Evolutionary conservation across 2,113 vertebrate genomes (phyloP).

Genomic region (Hepsetus odoe): DNA sequence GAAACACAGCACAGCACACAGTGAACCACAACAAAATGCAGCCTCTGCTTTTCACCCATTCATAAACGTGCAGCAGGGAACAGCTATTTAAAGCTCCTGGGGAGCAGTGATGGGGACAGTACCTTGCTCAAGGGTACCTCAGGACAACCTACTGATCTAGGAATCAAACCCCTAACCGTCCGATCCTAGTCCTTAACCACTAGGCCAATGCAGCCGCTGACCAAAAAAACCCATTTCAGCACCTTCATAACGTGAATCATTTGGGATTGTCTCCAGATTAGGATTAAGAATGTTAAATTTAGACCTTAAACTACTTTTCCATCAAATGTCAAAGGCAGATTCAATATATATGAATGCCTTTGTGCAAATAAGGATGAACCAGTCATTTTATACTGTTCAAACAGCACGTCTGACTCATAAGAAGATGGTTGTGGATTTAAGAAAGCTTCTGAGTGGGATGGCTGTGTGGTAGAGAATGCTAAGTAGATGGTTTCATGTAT

Average conservation of each 20-base stretch:
- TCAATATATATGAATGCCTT: not conserved
- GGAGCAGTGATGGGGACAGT: too few relatives aligned
- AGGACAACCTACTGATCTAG: too few relatives aligned
- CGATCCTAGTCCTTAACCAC: too few relatives aligned
- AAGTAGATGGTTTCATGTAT: not conserved
- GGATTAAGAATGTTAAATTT: not conserved
- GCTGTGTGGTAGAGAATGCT: not conserved
- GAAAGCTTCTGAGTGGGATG: not conserved
- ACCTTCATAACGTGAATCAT: too few relatives aligned
- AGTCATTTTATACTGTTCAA: not conserved
- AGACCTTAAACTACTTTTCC: not conserved
- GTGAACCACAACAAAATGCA: too few relatives aligned
- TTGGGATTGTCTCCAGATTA: not conserved
- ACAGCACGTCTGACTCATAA: constrained; percentile 2
- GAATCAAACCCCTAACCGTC: too few relatives aligned
- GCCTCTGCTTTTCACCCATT: too few relatives aligned
- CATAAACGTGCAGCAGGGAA: too few relatives aligned
- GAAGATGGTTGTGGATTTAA: constrained; percentile 21
- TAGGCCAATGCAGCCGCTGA: too few relatives aligned
- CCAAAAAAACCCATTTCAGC: not conserved
- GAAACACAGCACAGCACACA: too few relatives aligned
- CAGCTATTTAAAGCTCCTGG: too few relatives aligned
- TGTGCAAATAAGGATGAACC: not conserved
- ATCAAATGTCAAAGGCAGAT: not conserved
- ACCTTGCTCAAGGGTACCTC: too few relatives aligned